Conservation (phyloP, 2,888 invertebrate genomes). For the Euzetes globulus region DNA sequence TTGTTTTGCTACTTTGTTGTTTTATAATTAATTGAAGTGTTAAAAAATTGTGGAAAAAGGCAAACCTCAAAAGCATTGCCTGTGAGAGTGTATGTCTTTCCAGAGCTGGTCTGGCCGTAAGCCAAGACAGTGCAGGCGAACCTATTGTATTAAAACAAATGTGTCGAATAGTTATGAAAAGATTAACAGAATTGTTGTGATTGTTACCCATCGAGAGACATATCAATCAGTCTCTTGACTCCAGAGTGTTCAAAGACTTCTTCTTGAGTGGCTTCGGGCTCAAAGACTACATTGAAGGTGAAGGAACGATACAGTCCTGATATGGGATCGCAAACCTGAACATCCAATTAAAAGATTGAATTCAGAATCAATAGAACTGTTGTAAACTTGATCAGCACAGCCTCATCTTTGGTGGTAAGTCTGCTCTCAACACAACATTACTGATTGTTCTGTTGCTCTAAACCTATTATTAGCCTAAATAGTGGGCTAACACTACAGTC, state of each 20-base stretch:
- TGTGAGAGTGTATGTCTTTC: constrained; percentile 90
- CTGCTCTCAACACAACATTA: background rate
- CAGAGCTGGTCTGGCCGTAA: constrained; percentile 93
- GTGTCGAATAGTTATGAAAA: background rate
- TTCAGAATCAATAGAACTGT: background rate
- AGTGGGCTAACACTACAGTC: constrained; percentile 13
- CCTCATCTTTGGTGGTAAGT: constrained; percentile 18
- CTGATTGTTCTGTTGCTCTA: background rate
- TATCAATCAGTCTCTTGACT: constrained; percentile 78
- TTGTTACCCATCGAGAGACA: constrained; percentile 73
- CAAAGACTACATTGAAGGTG: constrained; percentile 89
- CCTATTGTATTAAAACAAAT: constrained; percentile 42
- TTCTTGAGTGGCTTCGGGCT: constrained; percentile 73
- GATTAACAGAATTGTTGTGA: background rate
- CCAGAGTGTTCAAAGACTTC: constrained; percentile 85
- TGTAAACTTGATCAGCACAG: background rate
- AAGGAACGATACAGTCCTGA: constrained; percentile 54
- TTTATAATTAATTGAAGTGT: background rate
- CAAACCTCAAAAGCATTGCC: constrained; percentile 52
- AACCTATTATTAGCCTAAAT: constrained; percentile 27
- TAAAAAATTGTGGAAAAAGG: background rate
- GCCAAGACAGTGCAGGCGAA: constrained; percentile 90
- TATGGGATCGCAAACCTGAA: constrained; percentile 49
- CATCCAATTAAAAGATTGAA: constrained; percentile 39
- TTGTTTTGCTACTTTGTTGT: background rate